Evolutionary conservation across 2,797 vertebrate species (phyloP).

Genomic region (Tokudaia tokunoshimensis): DNA sequence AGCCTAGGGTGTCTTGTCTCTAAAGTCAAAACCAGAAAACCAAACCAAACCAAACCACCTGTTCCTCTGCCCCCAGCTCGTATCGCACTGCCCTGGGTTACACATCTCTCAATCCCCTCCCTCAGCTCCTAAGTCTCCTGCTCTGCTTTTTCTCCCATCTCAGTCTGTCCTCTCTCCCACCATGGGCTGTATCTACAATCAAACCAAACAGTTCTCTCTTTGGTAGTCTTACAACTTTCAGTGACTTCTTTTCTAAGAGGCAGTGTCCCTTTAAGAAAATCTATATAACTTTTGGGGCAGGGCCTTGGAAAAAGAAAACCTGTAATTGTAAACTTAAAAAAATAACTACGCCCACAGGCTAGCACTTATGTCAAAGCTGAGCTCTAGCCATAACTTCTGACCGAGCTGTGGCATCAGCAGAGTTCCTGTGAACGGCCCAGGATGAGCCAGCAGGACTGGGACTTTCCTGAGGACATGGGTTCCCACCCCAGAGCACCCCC

Average conservation of each 20-base stretch:
- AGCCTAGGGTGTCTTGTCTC: neutral
- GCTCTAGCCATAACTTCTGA: neutral
- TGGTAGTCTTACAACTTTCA: slow-evolving; percentile 11
- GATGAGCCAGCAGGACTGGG: neutral
- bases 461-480: neutral
- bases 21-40: neutral
- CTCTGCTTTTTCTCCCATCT: neutral
- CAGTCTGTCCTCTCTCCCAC: neutral
- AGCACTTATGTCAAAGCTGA: neutral
- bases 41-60: neutral
- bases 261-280: slow-evolving; percentile 63
- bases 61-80: neutral
- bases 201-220: slow-evolving; percentile 45
- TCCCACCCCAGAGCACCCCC: neutral
- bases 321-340: neutral
- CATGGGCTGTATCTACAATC: neutral
- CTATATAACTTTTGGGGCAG: neutral
- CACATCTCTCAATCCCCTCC: neutral
- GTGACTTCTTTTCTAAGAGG: slow-evolving; percentile 30
- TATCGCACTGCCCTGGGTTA: neutral
- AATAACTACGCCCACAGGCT: neutral
- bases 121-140: neutral
- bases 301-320: slow-evolving; percentile 11
- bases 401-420: neutral
- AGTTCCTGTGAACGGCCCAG: too few species aligned